Conservation (phyloP, 2,888 invertebrate genomes). For the Entomobrya proxima region DNA sequence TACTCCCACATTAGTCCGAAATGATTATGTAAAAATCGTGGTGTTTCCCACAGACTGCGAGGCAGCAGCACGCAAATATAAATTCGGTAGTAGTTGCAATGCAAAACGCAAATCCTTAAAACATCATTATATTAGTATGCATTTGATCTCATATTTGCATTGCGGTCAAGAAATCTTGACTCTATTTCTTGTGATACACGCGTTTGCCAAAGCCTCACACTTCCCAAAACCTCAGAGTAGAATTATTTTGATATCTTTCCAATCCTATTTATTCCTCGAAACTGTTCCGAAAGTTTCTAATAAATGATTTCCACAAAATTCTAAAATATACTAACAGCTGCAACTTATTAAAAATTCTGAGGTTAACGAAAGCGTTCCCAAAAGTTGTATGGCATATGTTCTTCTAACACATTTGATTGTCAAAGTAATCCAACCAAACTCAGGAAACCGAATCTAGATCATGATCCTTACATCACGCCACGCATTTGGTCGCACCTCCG, state of each 20-base stretch:
- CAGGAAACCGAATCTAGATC: neutral
- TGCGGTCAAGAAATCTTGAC: too few relatives aligned
- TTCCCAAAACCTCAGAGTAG: neutral
- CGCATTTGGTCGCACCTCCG: neutral
- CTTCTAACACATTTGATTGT: neutral
- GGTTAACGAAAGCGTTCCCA: neutral
- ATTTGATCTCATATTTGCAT: too few relatives aligned
- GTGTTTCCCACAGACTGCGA: slow-evolving; percentile 46
- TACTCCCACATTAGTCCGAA: neutral
- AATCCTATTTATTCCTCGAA: too few relatives aligned
- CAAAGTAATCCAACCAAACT: neutral
- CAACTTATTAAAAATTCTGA: neutral
- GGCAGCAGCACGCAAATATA: slow-evolving; percentile 46
- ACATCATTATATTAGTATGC: too few relatives aligned
- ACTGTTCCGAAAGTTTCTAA: too few relatives aligned
- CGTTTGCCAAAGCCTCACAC: too few relatives aligned
- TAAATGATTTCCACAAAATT: neutral
- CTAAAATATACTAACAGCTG: neutral
- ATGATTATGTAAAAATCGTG: neutral
- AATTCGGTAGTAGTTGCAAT: neutral
- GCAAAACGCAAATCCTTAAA: neutral
- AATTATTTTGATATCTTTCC: too few relatives aligned
- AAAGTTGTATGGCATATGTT: neutral
- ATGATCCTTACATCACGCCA: neutral
- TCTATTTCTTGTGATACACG: too few relatives aligned